phyloP scores from a whole-genome alignment of 2,113 vertebrate species.

The Daboia siamensis region DNA sequence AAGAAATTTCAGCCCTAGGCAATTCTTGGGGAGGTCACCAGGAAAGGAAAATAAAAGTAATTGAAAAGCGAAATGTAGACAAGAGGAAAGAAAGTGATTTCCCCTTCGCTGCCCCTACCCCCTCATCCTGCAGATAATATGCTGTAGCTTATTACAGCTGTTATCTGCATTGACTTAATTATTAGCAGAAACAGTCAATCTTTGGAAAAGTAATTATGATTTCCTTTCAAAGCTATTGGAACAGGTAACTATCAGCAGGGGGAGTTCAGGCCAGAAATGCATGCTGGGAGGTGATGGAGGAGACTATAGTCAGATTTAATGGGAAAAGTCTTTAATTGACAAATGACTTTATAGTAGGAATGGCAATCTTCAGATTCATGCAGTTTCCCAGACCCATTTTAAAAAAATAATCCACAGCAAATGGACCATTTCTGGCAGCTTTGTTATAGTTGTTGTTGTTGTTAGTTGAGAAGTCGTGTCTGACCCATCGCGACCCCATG shows the following conservation, averaged over 20 bases:
- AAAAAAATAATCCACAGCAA: not conserved
- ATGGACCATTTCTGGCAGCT: not conserved
- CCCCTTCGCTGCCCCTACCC: not conserved
- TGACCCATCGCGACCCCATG: too few species aligned
- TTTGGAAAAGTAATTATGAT: conserved; percentile 23
- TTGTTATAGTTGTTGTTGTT: too few species aligned
- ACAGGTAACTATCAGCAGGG: not conserved
- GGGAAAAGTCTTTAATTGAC: not conserved
- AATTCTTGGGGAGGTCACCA: conserved; percentile 16
- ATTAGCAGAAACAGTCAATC: not conserved
- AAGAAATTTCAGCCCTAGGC: not conserved
- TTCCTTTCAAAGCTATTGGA: not conserved
- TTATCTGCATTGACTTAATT: conserved; percentile 15
- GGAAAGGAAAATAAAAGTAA: not conserved
- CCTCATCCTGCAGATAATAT: not conserved
- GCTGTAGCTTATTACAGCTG: not conserved
- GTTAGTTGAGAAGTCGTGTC: too few species aligned
- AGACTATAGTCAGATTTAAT: not conserved
- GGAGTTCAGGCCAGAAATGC: not conserved
- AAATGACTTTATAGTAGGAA: not conserved
- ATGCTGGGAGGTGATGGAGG: not conserved
- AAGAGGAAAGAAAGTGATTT: not conserved
- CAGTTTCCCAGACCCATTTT: not conserved
- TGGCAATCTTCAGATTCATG: not conserved
- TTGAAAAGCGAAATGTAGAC: not conserved